Percentiles rank a stretch among this genome's conserved stretches.
phyloP scores from a whole-genome alignment of 2,888 invertebrate genomes.

The Podabrus alpinus region DNA sequence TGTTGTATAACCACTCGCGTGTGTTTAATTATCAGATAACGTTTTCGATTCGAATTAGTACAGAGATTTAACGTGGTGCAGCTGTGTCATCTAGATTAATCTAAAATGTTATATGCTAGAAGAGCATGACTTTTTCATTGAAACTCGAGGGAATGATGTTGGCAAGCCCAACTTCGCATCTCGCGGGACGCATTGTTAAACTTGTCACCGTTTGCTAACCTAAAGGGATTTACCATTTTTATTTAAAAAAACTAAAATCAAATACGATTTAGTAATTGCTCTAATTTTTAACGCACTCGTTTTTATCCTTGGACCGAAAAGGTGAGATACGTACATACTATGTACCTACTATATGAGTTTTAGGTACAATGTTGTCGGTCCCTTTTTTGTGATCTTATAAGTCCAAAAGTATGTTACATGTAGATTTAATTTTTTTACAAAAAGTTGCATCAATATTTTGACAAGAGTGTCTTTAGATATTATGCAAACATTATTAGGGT shows the following conservation, averaged over 20 bases:
- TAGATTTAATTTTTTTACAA: too few species aligned
- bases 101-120: slow-evolving; percentile 19
- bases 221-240: slow-evolving; percentile 17
- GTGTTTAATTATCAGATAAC: slow-evolving; percentile 27
- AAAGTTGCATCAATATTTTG: too few species aligned
- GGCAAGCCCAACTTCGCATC: slow-evolving; percentile 26
- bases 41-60: slow-evolving; percentile 23
- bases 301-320: neutral
- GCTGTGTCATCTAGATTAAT: slow-evolving; percentile 23
- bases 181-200: slow-evolving; percentile 26
- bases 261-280: slow-evolving; percentile 8
- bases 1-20: slow-evolving; percentile 12
- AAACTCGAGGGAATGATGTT: slow-evolving; percentile 25
- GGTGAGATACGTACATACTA: too few species aligned
- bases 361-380: too few species aligned
- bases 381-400: too few species aligned
- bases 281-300: neutral
- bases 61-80: slow-evolving; percentile 22
- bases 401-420: too few species aligned
- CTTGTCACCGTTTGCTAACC: slow-evolving; percentile 28
- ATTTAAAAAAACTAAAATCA: slow-evolving; percentile 13
- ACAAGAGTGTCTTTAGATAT: too few species aligned
- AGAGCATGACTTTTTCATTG: slow-evolving; percentile 26
- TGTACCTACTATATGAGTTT: too few species aligned
- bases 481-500: too few species aligned